phyloP scores from a whole-genome alignment of 2,888 invertebrate species.

The Dolomedes plantarius region DNA sequence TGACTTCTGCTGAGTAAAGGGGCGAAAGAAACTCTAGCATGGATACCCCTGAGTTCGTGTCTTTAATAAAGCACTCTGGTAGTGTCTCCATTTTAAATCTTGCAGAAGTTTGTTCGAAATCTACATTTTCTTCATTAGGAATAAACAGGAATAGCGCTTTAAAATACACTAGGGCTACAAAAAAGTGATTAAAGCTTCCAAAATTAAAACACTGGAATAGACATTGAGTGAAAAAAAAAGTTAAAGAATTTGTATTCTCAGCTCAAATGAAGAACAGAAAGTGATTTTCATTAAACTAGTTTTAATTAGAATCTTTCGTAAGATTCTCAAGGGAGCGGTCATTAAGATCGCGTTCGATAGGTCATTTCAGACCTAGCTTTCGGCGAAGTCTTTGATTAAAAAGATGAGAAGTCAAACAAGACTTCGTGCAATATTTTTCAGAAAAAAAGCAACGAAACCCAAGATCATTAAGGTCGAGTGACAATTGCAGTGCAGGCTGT shows the following conservation, averaged over 20 bases:
- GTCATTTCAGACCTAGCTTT: constrained; percentile 64
- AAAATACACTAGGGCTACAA: constrained; percentile 46
- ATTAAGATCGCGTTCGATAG: constrained; percentile 65
- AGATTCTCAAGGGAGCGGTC: constrained; percentile 52
- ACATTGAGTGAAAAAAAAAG: constrained; percentile 42
- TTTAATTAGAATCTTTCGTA: constrained; percentile 69
- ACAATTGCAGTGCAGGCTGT: constrained; percentile 44
- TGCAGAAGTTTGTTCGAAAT: constrained; percentile 17
- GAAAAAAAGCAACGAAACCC: constrained; percentile 44
- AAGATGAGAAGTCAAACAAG: constrained; percentile 69
- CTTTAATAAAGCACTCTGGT: constrained; percentile 26
- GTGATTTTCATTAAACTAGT: constrained; percentile 70
- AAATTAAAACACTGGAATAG: constrained; percentile 68
- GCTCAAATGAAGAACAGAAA: constrained; percentile 63
- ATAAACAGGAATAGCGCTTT: constrained; percentile 33
- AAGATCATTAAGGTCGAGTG: constrained; percentile 65
- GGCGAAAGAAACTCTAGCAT: neutral
- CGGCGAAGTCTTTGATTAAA: constrained; percentile 68
- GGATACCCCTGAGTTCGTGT: constrained; percentile 17
- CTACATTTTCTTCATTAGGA: constrained; percentile 56
- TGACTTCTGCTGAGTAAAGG: neutral
- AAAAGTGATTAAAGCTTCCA: constrained; percentile 62
- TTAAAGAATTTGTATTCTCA: constrained; percentile 61
- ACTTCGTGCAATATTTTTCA: constrained; percentile 55
- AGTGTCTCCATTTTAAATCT: neutral